A percentile compares a stretch with the other conserved stretches of the same genome.
These are phyloP conservation scores for Leptatherina wallacei DNA, from an alignment of 2,797 vertebrate species.

Conservation along the genomic window DNA sequence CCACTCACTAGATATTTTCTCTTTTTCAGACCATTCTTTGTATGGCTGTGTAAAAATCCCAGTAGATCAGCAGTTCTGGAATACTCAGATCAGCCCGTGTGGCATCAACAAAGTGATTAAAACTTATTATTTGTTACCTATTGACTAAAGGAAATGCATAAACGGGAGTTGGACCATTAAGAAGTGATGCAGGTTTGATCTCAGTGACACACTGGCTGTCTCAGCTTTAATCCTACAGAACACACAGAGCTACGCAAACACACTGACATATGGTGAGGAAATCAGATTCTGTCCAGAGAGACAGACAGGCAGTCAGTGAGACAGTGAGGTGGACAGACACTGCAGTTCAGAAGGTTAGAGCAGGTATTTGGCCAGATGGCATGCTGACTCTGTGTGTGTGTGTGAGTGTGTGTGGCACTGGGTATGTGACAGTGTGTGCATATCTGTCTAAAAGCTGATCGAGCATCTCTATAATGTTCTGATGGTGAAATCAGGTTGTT, in stretches of 20 bases:
- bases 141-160: neutral
- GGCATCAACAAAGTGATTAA: neutral
- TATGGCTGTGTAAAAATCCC: no score
- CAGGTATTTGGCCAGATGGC: slow-evolving; percentile 71
- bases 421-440: slow-evolving; percentile 11
- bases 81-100: neutral
- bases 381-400: slow-evolving; percentile 25
- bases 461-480: slow-evolving; percentile 20
- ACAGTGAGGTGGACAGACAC: slow-evolving; percentile 55
- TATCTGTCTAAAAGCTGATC: slow-evolving; percentile 21
- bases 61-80: neutral
- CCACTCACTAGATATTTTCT: no score
- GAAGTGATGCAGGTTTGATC: slow-evolving; percentile 38
- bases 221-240: slow-evolving; percentile 46
- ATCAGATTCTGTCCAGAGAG: slow-evolving; percentile 71
- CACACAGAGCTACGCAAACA: slow-evolving; percentile 46
- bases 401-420: slow-evolving; percentile 25
- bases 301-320: slow-evolving; percentile 59
- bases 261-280: slow-evolving; percentile 70
- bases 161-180: slow-evolving; percentile 27
- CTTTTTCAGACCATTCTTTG: neutral
- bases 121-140: neutral
- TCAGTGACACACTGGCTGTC: slow-evolving; percentile 46
- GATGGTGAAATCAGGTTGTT: slow-evolving; percentile 18
- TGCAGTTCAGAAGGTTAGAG: slow-evolving; percentile 68